Evolutionary conservation across 2,113 vertebrate species (phyloP).

Genomic region (Numenius arquata): DNA sequence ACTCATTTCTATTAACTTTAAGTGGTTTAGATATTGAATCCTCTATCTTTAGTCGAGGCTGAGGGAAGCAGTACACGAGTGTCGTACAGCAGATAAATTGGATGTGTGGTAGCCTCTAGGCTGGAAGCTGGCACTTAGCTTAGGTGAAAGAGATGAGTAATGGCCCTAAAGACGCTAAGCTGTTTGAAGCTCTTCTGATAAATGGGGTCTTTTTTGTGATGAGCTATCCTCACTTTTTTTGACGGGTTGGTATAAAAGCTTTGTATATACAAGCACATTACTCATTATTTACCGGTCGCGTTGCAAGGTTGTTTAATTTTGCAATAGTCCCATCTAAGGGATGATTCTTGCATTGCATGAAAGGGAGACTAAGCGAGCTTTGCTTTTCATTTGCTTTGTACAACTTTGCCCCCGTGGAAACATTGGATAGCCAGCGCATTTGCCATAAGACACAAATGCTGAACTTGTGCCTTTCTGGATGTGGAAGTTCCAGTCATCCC

Average conservation of each 20-base stretch:
- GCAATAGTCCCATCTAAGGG: constrained; percentile 71
- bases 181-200: constrained; percentile 63
- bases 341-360: constrained; percentile 57
- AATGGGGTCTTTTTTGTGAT: constrained; percentile 49
- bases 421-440: background rate
- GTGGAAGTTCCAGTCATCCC: background rate
- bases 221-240: constrained; percentile 39
- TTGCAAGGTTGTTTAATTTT: constrained; percentile 54
- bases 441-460: background rate
- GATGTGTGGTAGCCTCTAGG: background rate
- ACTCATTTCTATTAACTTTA: background rate
- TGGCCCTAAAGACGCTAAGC: constrained; percentile 53
- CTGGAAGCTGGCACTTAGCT: constrained; percentile 46
- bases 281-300: constrained; percentile 33
- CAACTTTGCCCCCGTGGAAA: background rate
- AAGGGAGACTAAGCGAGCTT: background rate
- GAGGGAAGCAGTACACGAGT: background rate
- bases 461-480: background rate
- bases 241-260: constrained; percentile 24
- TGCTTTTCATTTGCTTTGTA: background rate
- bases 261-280: constrained; percentile 15
- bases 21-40: background rate
- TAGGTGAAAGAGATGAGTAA: constrained; percentile 62
- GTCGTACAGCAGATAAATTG: constrained; percentile 14
- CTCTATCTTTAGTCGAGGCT: background rate